Evolutionary conservation across 2,797 vertebrate species (phyloP).

Genomic region (Erpetoichthys calabaricus): DNA sequence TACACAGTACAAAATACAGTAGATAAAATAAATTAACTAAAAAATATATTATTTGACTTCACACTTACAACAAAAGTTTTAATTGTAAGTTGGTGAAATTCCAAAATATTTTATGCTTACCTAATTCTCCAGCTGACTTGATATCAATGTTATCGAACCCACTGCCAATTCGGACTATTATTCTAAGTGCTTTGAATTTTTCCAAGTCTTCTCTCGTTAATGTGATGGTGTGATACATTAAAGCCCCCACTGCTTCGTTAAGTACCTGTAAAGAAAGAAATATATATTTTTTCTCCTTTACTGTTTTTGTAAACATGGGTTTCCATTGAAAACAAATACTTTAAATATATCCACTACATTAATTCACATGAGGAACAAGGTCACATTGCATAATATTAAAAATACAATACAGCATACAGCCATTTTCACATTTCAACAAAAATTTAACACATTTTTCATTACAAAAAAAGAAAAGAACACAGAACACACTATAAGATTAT

Average conservation of each 20-base stretch:
- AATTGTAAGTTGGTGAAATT: not conserved
- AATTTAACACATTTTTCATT: constrained; percentile 1
- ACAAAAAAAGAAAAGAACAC: not conserved
- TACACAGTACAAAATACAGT: too few species aligned
- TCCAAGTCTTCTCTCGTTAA: constrained; percentile 93
- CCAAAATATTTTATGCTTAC: constrained; percentile 36
- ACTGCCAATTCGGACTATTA: constrained; percentile 92
- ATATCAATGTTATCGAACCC: constrained; percentile 97
- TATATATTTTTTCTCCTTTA: not conserved
- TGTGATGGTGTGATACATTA: constrained; percentile 98
- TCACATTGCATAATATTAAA: too few species aligned
- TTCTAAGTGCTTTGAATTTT: constrained; percentile 93
- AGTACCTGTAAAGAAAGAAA: constrained; percentile 58
- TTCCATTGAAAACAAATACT: constrained; percentile 4
- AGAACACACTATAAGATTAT: too few species aligned
- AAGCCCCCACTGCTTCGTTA: constrained; percentile 90
- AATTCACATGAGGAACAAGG: too few species aligned
- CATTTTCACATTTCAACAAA: too few species aligned
- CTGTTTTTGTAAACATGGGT: not conserved
- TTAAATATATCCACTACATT: not conserved
- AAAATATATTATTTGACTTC: too few species aligned
- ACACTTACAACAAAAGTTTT: too few species aligned
- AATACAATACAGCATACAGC: too few species aligned
- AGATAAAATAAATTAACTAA: too few species aligned
- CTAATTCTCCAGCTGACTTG: constrained; percentile 90